Conservation (phyloP, 2,888 invertebrate genomes). For the Argyra leucocephala region DNA sequence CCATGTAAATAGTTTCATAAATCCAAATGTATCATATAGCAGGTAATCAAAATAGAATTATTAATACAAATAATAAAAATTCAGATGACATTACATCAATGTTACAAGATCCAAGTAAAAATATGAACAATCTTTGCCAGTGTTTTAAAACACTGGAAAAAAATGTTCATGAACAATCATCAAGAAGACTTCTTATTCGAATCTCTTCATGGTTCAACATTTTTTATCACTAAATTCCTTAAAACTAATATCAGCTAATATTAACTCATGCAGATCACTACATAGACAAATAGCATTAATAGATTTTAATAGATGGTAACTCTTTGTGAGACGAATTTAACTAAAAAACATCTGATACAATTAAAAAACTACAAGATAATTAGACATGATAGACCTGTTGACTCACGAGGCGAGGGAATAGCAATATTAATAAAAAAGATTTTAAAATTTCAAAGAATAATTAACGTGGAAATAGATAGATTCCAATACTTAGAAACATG, state of each 20-base stretch:
- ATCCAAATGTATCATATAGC: neutral
- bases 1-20: neutral
- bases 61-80: neutral
- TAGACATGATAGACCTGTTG: neutral
- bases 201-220: neutral
- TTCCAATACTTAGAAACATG: neutral
- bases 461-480: neutral
- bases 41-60: too few relatives aligned
- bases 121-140: neutral
- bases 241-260: neutral
- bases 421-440: neutral
- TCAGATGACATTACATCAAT: neutral
- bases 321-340: neutral
- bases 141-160: neutral
- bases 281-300: neutral
- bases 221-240: neutral
- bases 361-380: neutral
- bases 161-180: neutral
- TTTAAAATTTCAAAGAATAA: neutral
- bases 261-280: neutral
- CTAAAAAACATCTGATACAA: neutral
- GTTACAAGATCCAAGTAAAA: neutral
- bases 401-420: neutral
- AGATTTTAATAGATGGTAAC: neutral
- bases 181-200: neutral